Percentiles rank a stretch among this genome's conserved stretches.
Evolutionary conservation across 2,113 vertebrate species (phyloP).

Genomic region (Triplophysa tibetana): DNA sequence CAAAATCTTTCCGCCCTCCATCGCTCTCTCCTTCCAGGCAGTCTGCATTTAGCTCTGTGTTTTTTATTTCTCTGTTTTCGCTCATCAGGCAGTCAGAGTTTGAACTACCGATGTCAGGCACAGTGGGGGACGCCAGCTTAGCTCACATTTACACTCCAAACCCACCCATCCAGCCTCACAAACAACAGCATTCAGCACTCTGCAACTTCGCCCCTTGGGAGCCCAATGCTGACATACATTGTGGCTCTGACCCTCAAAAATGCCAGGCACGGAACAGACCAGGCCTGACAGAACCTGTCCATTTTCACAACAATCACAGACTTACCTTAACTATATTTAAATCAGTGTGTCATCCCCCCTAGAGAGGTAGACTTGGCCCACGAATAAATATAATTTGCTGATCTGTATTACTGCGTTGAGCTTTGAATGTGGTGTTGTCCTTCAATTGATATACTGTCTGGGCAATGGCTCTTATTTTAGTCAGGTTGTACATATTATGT

Average conservation of each 20-base stretch:
- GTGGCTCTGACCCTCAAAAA: background rate
- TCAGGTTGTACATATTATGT: background rate
- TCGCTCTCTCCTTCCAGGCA: background rate
- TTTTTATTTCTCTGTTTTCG: conserved; percentile 22
- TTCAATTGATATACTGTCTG: background rate
- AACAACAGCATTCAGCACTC: conserved; percentile 11
- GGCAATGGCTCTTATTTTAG: background rate
- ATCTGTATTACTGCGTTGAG: background rate
- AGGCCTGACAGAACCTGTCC: background rate
- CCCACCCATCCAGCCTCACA: conserved; percentile 28
- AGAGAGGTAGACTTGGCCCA: background rate
- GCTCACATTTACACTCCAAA: conserved; percentile 11
- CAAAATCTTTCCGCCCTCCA: background rate
- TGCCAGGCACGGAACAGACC: conserved; percentile 1
- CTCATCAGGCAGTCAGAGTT: conserved; percentile 18
- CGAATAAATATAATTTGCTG: background rate
- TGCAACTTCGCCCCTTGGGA: conserved; percentile 6
- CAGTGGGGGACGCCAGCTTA: conserved; percentile 41
- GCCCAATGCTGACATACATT: conserved; percentile 3
- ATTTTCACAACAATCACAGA: background rate
- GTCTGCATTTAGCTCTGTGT: conserved; percentile 1
- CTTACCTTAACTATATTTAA: conserved; percentile 24
- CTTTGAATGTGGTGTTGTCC: background rate
- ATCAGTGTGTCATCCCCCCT: background rate
- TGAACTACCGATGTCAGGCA: conserved; percentile 43